phyloP scores from a whole-genome alignment of 2,797 vertebrate species.

The Argyrosomus regius region DNA sequence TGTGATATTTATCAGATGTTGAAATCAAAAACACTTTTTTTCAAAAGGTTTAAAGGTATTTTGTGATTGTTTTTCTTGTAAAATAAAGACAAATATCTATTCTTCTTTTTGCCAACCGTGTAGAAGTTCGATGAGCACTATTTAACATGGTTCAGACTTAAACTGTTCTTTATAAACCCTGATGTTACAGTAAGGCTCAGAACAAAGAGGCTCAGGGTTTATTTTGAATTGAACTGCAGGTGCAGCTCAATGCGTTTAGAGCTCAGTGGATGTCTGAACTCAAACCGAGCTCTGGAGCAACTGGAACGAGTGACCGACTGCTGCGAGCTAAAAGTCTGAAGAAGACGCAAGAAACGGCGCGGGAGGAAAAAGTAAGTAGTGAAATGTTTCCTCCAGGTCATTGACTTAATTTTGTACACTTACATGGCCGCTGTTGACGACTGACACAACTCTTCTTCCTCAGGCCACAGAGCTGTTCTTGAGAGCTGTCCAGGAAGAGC shows the following conservation, averaged over 20 bases:
- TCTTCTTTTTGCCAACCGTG: background rate
- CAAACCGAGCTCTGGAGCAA: slow-evolving; percentile 85
- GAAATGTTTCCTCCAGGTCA: background rate
- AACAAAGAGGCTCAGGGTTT: background rate
- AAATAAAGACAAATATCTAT: background rate
- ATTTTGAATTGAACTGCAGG: slow-evolving; percentile 71
- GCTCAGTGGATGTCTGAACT: slow-evolving; percentile 99
- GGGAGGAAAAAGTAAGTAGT: slow-evolving; percentile 91
- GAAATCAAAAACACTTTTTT: background rate
- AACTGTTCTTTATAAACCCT: background rate
- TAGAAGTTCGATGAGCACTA: background rate
- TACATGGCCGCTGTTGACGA: slow-evolving; percentile 1
- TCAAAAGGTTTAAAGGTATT: background rate
- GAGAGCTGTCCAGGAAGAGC: slow-evolving; percentile 96
- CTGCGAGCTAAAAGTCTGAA: slow-evolving; percentile 84
- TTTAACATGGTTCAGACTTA: background rate
- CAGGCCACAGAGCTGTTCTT: slow-evolving; percentile 97
- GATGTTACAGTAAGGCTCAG: background rate
- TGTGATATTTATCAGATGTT: background rate
- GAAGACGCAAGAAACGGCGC: slow-evolving; percentile 90
- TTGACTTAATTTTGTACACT: too few relatives aligned
- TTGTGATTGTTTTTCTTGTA: too few relatives aligned
- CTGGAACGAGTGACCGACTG: slow-evolving; percentile 75
- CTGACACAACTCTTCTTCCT: slow-evolving; percentile 55
- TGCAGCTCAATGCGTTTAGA: slow-evolving; percentile 95